Percentiles rank a stretch among this genome's conserved stretches.
phyloP scores from a whole-genome alignment of 2,888 invertebrate species.

The Dryococelus australis region DNA sequence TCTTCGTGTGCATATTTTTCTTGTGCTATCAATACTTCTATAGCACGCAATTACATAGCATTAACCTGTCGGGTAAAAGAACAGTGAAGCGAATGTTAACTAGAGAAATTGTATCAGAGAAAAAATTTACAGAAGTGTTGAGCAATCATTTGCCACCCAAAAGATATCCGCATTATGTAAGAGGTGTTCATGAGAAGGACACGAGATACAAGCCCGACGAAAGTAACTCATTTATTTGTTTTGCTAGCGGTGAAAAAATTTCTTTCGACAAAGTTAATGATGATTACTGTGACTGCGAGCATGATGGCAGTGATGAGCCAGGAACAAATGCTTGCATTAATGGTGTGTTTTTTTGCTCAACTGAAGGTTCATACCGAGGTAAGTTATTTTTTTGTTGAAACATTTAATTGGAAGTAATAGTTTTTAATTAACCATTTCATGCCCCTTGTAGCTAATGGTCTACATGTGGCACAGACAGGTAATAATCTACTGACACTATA shows the following conservation, averaged over 20 bases:
- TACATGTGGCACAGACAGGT: no score
- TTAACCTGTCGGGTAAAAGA: background rate
- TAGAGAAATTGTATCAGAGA: background rate
- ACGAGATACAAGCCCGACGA: constrained; percentile 58
- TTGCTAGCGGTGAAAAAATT: constrained; percentile 60
- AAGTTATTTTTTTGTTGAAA: background rate
- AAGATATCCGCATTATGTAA: background rate
- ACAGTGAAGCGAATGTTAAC: background rate
- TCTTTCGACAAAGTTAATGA: constrained; percentile 80
- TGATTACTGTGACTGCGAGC: constrained; percentile 89
- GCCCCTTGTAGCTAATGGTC: no score
- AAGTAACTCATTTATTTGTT: constrained; percentile 60
- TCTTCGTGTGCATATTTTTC: constrained; percentile 16
- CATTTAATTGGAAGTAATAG: no score
- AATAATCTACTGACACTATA: no score
- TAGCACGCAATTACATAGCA: background rate
- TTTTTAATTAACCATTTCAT: no score
- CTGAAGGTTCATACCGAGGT: constrained; percentile 17
- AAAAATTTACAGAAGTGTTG: background rate
- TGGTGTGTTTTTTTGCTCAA: constrained; percentile 85
- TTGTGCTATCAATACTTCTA: constrained; percentile 24
- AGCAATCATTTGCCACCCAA: background rate
- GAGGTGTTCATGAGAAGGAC: constrained; percentile 28
- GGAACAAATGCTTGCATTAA: constrained; percentile 89
- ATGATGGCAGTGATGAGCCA: constrained; percentile 85